Base-by-base conservation (phyloP, 2,888 invertebrate genomes). In the Acrobasis repandana region DNA sequence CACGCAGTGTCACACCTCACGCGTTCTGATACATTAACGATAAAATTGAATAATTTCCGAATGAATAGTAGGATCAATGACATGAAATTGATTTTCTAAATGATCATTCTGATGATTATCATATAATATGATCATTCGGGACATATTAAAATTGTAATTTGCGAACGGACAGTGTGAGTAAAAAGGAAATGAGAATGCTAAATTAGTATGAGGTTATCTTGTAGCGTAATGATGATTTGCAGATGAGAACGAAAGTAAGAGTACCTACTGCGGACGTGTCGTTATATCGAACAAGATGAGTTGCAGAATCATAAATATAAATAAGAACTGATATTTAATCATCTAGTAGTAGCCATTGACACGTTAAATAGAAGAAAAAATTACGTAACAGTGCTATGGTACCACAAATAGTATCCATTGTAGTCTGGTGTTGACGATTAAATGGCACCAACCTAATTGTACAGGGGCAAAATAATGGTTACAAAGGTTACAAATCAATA, bases 211-310 rank as follows among this genome's bases (percentile, higher is more conserved):
- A 63, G 65, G 61, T 65, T 56, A 63, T 64, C 65, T 66, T 52
- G 60, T 65, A 62, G 60, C 61, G 68, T 63, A 65, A 70, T 68
- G 68, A 66, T 61, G 61, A 66, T 66, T 67, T 52, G 65, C 61
- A 64, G 65, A 67, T 63, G 61, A 63, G 66, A 62, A 63, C 56
- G 46, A 69, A 67, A 71, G 71, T 70, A 70, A 72, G 70, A 70
- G 67, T 67, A 49, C n/a, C 54, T 62, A 64, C 49, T 54, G 61
- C 46, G 51, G 61, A 59, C 43, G 4, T 14, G 5, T 10, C 4
- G n/a, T 14, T n/a, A n/a, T 43, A 43, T n/a, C n/a, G n/a, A n/a
- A n/a, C n/a, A n/a, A 11, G 43, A 11, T 43, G n/a, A 11, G 43
- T 43, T 10, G 43, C 14, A n/a, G 43, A 43, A 43, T 10, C 11